Base-by-base conservation (phyloP, 2,113 vertebrate genomes). In the Cairina moschata region DNA sequence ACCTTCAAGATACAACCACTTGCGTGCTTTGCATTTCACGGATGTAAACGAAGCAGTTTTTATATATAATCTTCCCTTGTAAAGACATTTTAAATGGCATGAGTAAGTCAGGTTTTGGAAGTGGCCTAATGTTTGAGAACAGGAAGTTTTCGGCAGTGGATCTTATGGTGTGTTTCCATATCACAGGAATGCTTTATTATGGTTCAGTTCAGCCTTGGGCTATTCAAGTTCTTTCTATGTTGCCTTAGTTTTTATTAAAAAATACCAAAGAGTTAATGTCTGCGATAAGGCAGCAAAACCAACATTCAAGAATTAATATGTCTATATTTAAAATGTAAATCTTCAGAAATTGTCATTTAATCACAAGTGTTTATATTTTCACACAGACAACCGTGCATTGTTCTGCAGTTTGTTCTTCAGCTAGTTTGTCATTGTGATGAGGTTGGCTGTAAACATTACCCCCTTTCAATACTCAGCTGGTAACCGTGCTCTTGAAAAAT, bases 171-270 rank as follows among this genome's bases (percentile, higher is more conserved):
- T 1, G 1, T 86, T 73, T 81, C 21, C 11, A 85, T 83, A 69
- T 91, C 88, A 42, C 20, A 63, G 40, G 71, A 87, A 87, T 73
- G 38, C 8, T 83, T 76, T 88, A 6, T 81, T 91, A 50, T 79
- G 44, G 2, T 60, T 93, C 26, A 42, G 34, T 81, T 95, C 77
- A 93, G 83, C 93, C 84, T 89, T 92, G 80, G 93, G 79, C 71
- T 79, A 66, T 67, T 59, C 20, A 14, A 38, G 14, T 73, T 93
- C 63, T 67, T 73, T 91, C 78, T 76, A 0, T 55, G 77, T 78
- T 81, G 76, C 65, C 29, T 86, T 71, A n/a, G 44, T 71, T 83
- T 92, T 95, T 75, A n/a, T 78, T 77, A 86, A 78, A 83, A 52
- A 90, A 88, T 83, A 90, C 56, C 71, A 34, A n/a, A 73, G 25